These are phyloP conservation scores for Empidonax alnorum DNA, from an alignment of 2,113 vertebrate species.

Conservation along the genomic window DNA sequence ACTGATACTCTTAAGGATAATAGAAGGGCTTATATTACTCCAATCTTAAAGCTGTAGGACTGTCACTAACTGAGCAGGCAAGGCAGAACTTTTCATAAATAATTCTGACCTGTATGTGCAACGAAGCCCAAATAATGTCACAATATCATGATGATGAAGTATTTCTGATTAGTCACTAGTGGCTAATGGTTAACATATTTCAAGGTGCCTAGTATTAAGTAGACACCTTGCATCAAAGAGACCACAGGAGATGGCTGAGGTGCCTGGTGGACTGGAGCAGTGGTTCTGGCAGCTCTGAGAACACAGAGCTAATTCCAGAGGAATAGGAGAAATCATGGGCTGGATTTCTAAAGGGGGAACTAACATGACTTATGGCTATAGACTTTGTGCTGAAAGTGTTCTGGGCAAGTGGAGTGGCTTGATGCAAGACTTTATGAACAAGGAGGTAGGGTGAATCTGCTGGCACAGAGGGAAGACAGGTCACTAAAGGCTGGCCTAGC, in stretches of 20 bases:
- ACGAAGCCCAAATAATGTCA: neutral
- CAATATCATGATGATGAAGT: neutral
- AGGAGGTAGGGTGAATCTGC: fast-evolving
- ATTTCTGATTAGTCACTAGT: neutral
- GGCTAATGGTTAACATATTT: neutral
- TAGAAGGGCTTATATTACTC: neutral
- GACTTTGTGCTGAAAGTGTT: neutral
- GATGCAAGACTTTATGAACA: neutral
- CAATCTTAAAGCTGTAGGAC: neutral
- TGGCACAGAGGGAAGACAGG: neutral
- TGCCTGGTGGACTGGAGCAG: neutral
- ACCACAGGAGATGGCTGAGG: neutral
- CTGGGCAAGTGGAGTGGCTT: neutral
- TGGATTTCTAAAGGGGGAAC: neutral
- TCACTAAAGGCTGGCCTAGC: neutral
- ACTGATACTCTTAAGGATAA: neutral
- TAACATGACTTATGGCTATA: fast-evolving
- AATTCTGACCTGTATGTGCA: neutral
- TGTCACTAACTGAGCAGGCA: neutral
- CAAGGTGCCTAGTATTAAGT: neutral
- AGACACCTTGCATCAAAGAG: neutral
- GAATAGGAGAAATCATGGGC: neutral
- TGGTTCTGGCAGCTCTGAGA: neutral
- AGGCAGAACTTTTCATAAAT: neutral
- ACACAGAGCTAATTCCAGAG: neutral